Conservation (phyloP, 2,113 vertebrate genomes). For the Psophia crepitans region DNA sequence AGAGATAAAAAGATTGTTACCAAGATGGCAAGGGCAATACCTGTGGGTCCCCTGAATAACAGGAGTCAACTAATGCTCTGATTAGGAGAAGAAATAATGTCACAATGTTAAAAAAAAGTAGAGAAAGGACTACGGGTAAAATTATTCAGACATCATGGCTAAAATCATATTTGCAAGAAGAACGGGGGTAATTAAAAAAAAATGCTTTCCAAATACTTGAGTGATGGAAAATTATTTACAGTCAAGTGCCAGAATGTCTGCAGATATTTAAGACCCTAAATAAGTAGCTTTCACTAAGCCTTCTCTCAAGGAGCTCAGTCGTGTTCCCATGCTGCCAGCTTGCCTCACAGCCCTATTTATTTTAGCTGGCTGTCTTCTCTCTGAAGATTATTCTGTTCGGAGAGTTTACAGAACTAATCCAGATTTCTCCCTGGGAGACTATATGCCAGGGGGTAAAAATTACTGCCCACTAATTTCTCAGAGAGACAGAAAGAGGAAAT, state of each 20-base stretch:
- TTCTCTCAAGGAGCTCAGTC: background rate
- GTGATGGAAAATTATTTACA: background rate
- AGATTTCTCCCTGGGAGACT: background rate
- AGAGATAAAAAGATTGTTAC: background rate
- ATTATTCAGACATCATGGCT: background rate
- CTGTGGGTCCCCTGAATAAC: background rate
- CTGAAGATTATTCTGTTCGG: background rate
- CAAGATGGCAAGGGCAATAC: background rate
- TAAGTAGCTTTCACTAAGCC: background rate
- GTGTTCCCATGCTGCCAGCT: background rate
- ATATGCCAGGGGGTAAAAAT: slow-evolving; percentile 11
- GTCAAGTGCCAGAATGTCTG: background rate
- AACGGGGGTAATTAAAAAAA: background rate
- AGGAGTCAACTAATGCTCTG: background rate
- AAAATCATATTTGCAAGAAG: background rate
- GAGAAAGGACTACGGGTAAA: background rate
- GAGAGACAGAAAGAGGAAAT: background rate
- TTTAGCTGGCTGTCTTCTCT: slow-evolving; percentile 21
- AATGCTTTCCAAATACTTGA: background rate
- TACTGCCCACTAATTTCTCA: background rate
- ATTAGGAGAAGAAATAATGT: background rate
- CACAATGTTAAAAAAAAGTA: background rate
- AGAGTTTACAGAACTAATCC: slow-evolving; percentile 7
- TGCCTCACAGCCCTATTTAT: background rate
- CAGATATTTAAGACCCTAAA: background rate